Evolutionary conservation across 2,113 vertebrate species (phyloP).

Genomic region (Hippopotamus amphibius): DNA sequence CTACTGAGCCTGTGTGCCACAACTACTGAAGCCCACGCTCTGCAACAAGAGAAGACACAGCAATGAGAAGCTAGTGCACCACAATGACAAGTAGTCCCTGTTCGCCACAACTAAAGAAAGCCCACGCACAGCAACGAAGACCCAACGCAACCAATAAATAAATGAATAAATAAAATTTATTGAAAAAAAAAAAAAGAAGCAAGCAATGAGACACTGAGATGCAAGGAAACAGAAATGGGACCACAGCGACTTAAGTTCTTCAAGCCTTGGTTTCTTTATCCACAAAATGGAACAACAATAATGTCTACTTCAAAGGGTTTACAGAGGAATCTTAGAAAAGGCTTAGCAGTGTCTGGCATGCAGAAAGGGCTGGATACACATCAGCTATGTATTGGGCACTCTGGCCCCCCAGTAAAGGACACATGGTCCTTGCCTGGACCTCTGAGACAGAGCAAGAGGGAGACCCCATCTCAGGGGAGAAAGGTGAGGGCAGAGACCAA

Average conservation of each 20-base stretch:
- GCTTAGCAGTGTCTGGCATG: not conserved
- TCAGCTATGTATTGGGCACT: too few relatives aligned
- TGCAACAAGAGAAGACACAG: too few relatives aligned
- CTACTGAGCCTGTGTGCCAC: too few relatives aligned
- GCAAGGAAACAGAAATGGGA: too few relatives aligned
- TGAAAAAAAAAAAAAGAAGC: too few relatives aligned
- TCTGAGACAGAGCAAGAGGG: not conserved
- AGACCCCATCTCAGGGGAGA: accelerated
- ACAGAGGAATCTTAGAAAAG: not conserved
- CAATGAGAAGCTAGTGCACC: too few relatives aligned
- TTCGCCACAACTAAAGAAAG: too few relatives aligned
- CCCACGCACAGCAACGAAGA: too few relatives aligned
- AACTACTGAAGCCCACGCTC: too few relatives aligned
- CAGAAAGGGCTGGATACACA: not conserved
- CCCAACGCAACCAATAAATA: too few relatives aligned
- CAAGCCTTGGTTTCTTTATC: not conserved
- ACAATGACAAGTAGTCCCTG: too few relatives aligned
- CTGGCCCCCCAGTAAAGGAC: not conserved
- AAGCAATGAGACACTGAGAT: not conserved
- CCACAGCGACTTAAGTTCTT: not conserved
- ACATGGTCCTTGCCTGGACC: not conserved
- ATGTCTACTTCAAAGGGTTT: not conserved
- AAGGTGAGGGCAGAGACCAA: not conserved
- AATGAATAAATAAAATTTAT: too few relatives aligned
- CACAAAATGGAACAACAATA: not conserved